Conservation (phyloP, 2,888 invertebrate species). For the Pilophorus perplexus region DNA sequence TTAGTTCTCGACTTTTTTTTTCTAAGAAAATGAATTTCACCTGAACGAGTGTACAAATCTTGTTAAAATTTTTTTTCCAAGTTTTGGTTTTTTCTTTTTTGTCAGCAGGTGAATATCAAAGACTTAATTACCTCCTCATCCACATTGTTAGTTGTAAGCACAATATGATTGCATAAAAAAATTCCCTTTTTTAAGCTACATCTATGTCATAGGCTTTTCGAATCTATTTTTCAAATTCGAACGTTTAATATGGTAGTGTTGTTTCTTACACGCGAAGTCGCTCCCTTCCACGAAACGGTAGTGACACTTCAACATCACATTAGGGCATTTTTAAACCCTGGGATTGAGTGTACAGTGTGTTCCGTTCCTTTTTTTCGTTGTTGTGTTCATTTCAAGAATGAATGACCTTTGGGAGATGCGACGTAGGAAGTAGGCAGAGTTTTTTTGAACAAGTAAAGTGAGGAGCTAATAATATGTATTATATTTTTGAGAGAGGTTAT, state of each 20-base stretch:
- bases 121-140: constrained; percentile 21
- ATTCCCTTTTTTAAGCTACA: background rate
- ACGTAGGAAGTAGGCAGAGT: too few relatives aligned
- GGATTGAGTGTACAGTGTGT: background rate
- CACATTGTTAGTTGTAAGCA: constrained; percentile 31
- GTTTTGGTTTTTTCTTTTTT: too few relatives aligned
- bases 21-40: background rate
- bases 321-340: background rate
- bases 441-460: too few relatives aligned
- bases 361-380: background rate
- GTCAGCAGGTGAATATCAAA: constrained; percentile 16
- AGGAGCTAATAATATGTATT: too few relatives aligned
- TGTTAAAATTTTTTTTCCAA: constrained; percentile 12
- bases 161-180: constrained; percentile 24
- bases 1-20: background rate
- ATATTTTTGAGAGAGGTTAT: too few relatives aligned
- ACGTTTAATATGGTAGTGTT: background rate
- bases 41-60: constrained; percentile 31
- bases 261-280: background rate
- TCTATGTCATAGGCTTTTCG: background rate
- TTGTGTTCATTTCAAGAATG: too few relatives aligned
- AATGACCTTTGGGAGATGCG: too few relatives aligned
- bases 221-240: background rate
- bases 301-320: too few relatives aligned
- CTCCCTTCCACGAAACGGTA: too few relatives aligned